Percentiles rank a stretch among this genome's conserved stretches.
These are phyloP conservation scores for Amphibalanus amphitrite DNA, from an alignment of 1,140 invertebrate species.

Conservation along the genomic window DNA sequence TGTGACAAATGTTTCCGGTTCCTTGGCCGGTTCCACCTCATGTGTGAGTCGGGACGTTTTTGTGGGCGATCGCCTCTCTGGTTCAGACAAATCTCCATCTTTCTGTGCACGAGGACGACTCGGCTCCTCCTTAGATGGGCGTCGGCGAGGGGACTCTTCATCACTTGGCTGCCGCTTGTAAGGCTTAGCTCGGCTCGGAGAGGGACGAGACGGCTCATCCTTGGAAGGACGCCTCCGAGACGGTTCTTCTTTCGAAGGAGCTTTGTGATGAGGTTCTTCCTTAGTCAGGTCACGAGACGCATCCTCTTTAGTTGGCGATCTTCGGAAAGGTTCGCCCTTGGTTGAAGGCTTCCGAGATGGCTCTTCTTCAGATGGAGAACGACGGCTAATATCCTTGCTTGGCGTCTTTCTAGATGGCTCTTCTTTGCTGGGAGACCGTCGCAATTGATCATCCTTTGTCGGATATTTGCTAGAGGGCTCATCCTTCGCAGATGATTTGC, in stretches of 20 bases:
- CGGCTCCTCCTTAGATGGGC: not conserved
- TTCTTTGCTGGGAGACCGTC: not conserved
- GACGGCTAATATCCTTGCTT: not conserved
- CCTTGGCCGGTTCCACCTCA: not conserved
- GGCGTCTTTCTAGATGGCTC: not conserved
- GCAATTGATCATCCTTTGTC: not conserved
- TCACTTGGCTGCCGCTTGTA: not conserved
- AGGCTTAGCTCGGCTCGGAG: too few relatives aligned
- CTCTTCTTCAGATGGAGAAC: not conserved
- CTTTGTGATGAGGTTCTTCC: not conserved
- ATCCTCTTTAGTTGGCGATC: not conserved
- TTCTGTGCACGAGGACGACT: not conserved
- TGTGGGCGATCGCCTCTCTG: not conserved
- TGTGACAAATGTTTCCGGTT: not conserved
- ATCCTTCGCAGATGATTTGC: not conserved
- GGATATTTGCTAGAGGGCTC: not conserved
- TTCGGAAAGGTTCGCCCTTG: not conserved
- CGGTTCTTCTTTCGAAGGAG: not conserved
- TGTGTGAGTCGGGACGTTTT: not conserved
- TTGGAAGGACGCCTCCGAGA: not conserved
- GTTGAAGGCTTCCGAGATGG: not conserved
- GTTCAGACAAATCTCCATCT: not conserved
- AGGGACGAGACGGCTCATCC: not conserved
- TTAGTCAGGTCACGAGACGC: not conserved
- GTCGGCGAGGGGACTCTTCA: not conserved